Conservation (phyloP, 2,888 invertebrate genomes). For the Baccha elongata region DNA sequence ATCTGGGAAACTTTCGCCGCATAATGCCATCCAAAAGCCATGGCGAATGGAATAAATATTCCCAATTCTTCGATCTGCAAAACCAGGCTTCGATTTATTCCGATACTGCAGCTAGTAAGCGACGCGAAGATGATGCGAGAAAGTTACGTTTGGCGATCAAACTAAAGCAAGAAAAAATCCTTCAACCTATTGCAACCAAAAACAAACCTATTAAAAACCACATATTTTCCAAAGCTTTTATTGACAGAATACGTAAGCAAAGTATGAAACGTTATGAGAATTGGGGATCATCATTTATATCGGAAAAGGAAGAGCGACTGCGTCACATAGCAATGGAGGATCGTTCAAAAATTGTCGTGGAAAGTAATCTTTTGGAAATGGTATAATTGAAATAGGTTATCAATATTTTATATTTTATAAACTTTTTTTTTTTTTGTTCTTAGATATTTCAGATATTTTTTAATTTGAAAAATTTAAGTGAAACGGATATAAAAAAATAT, state of each 20-base stretch:
- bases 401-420: not conserved
- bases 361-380: conserved; percentile 77
- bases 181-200: not conserved
- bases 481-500: conserved; percentile 79
- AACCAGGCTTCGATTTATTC: conserved; percentile 87
- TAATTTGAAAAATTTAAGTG: conserved; percentile 77
- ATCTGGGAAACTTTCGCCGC: conserved; percentile 88
- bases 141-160: conserved; percentile 86
- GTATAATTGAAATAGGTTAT: conserved; percentile 65
- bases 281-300: conserved; percentile 80
- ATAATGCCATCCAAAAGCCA: conserved; percentile 86
- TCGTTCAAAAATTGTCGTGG: conserved; percentile 77
- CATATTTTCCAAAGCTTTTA: conserved; percentile 83
- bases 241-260: conserved; percentile 76
- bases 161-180: conserved; percentile 78
- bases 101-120: conserved; percentile 89
- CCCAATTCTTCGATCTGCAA: conserved; percentile 87
- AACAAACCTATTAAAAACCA: conserved; percentile 56
- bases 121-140: conserved; percentile 89
- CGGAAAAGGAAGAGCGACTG: conserved; percentile 87
- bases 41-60: conserved; percentile 84
- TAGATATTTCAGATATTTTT: conserved; percentile 79
- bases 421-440: conserved; percentile 1
- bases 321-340: conserved; percentile 78
- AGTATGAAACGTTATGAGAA: conserved; percentile 76